These are phyloP conservation scores for Chaetops frenatus DNA, from an alignment of 2,113 vertebrate species.

Conservation along the genomic window DNA sequence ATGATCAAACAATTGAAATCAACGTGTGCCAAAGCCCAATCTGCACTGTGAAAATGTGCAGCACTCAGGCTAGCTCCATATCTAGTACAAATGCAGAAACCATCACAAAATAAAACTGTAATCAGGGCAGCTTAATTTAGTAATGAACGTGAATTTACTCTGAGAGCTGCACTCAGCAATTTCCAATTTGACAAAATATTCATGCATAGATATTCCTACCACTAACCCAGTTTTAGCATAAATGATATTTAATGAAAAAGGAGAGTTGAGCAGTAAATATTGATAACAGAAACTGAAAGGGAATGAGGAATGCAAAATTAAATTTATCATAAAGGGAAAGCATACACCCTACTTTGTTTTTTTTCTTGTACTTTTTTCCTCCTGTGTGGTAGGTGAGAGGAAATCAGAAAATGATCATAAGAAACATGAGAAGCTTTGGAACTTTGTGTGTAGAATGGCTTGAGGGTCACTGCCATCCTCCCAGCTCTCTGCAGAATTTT, in stretches of 20 bases:
- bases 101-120: neutral
- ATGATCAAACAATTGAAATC: neutral
- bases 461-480: neutral
- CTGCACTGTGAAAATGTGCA: neutral
- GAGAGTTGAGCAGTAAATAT: neutral
- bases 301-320: neutral
- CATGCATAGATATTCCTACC: neutral
- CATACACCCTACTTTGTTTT: neutral
- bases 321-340: neutral
- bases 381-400: neutral
- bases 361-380: neutral
- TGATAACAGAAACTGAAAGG: neutral
- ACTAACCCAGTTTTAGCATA: neutral
- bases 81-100: neutral
- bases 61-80: neutral
- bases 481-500: neutral
- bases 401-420: neutral
- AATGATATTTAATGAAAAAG: constrained; percentile 29
- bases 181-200: constrained; percentile 46
- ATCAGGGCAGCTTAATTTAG: constrained; percentile 22
- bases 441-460: neutral
- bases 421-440: neutral
- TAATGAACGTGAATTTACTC: constrained; percentile 32
- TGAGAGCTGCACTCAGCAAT: neutral
- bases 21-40: neutral